Evolutionary conservation across 92 coral and sea anemone species (phyloP).

Genomic region (Metridium senile): DNA sequence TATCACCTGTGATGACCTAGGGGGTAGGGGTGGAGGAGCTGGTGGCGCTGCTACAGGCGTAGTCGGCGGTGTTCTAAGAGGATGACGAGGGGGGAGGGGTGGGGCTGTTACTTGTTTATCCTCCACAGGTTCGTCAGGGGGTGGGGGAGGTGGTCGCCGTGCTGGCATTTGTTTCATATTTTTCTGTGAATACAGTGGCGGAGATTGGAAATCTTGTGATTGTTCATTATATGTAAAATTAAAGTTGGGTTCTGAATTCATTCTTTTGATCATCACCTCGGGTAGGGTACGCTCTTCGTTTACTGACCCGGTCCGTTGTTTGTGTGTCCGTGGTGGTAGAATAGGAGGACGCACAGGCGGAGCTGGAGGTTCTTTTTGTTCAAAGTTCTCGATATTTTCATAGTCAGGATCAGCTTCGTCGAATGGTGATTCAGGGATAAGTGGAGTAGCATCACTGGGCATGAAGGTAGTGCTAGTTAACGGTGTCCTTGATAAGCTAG

Average conservation of each 20-base stretch:
- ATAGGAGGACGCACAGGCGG: slow-evolving; percentile 58
- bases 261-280: slow-evolving; percentile 31
- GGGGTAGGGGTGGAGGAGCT: slow-evolving; percentile 89
- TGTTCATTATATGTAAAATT: slow-evolving; percentile 28
- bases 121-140: slow-evolving; percentile 13
- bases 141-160: slow-evolving; percentile 37
- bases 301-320: slow-evolving; percentile 66
- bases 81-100: slow-evolving; percentile 25
- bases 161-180: slow-evolving; percentile 25
- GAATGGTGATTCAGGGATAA: slow-evolving; percentile 66
- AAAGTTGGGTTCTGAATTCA: slow-evolving; percentile 43
- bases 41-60: slow-evolving; percentile 53
- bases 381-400: slow-evolving; percentile 84
- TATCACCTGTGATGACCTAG: slow-evolving; percentile 50
- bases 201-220: background rate
- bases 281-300: slow-evolving; percentile 47
- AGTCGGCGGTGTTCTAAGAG: slow-evolving; percentile 13
- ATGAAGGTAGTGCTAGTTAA: slow-evolving; percentile 49
- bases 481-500: slow-evolving; percentile 57
- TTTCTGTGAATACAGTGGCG: slow-evolving; percentile 38
- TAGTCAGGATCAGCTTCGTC: slow-evolving; percentile 82
- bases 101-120: background rate
- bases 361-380: slow-evolving; percentile 55
- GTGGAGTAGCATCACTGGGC: slow-evolving; percentile 62
- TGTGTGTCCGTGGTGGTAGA: slow-evolving; percentile 70